phyloP scores from a whole-genome alignment of 1,140 invertebrate genomes.

The Caenorhabditis brenneri region DNA sequence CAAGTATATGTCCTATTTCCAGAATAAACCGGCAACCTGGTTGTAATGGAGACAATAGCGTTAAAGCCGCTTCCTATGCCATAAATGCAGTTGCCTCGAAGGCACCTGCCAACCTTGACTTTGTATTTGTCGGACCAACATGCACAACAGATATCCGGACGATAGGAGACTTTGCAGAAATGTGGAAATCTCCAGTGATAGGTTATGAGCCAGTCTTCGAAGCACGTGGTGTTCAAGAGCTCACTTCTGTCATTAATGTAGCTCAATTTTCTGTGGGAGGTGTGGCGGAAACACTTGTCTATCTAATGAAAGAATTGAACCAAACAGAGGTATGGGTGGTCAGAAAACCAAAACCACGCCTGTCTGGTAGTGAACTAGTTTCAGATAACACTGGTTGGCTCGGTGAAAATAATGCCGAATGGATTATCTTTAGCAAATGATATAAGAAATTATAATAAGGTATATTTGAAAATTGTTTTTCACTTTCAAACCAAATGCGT shows the following conservation, averaged over 20 bases:
- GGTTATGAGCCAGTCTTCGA: constrained; percentile 9
- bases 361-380: not conserved
- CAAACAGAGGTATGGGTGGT: not conserved
- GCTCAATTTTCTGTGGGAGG: constrained; percentile 13
- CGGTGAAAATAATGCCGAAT: not conserved
- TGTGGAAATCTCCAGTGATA: constrained; percentile 3
- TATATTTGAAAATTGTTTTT: not conserved
- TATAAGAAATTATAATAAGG: not conserved
- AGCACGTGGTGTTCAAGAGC: not conserved
- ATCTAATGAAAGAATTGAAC: constrained; percentile 13
- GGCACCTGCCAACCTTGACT: not conserved
- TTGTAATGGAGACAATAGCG: constrained; percentile 6
- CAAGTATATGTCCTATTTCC: too few relatives aligned
- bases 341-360: too few relatives aligned
- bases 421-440: not conserved
- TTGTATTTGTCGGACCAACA: constrained; percentile 16
- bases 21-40: not conserved
- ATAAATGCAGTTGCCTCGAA: constrained; percentile 1
- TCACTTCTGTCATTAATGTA: constrained; percentile 23
- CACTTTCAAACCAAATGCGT: not conserved
- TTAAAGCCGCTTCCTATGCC: not conserved
- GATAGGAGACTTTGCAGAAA: constrained; percentile 3
- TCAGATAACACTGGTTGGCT: not conserved
- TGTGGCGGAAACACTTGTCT: not conserved
- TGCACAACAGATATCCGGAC: constrained; percentile 23